A percentile compares a stretch with the other conserved stretches of the same genome.
phyloP scores from a whole-genome alignment of 1,140 invertebrate species.

The Aethina tumida region DNA sequence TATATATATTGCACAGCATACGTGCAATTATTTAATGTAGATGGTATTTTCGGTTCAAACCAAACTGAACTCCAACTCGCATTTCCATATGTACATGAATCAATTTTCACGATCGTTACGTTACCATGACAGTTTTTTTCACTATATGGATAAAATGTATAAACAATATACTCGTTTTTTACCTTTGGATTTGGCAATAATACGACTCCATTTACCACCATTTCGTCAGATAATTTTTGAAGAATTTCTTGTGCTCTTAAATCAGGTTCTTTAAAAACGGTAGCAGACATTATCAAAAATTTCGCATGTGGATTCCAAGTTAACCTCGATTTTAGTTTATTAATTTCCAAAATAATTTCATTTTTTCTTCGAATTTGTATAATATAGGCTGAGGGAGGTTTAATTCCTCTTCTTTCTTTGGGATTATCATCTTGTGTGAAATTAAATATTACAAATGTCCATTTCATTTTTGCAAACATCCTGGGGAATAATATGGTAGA shows the following conservation, averaged over 20 bases:
- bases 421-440: too few species aligned
- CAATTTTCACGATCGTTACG: constrained; percentile 14
- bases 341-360: constrained; percentile 4
- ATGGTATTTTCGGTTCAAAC: too few species aligned
- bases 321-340: background rate
- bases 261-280: background rate
- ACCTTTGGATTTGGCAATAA: constrained; percentile 3
- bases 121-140: constrained; percentile 12
- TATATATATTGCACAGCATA: constrained; percentile 13
- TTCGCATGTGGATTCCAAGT: constrained; percentile 17
- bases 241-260: background rate
- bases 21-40: constrained; percentile 12
- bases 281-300: constrained; percentile 11
- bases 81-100: constrained; percentile 12
- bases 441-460: too few species aligned
- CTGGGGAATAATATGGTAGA: too few species aligned
- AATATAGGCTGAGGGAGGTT: too few species aligned
- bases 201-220: constrained; percentile 8
- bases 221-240: constrained; percentile 4
- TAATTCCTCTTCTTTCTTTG: too few species aligned
- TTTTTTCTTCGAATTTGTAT: constrained; percentile 8
- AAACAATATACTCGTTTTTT: constrained; percentile 6
- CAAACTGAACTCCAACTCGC: too few species aligned
- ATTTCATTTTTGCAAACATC: too few species aligned
- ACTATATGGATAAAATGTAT: constrained; percentile 16